Evolutionary conservation across 2,113 vertebrate genomes (phyloP).

Genomic region (Agapornis roseicollis): DNA sequence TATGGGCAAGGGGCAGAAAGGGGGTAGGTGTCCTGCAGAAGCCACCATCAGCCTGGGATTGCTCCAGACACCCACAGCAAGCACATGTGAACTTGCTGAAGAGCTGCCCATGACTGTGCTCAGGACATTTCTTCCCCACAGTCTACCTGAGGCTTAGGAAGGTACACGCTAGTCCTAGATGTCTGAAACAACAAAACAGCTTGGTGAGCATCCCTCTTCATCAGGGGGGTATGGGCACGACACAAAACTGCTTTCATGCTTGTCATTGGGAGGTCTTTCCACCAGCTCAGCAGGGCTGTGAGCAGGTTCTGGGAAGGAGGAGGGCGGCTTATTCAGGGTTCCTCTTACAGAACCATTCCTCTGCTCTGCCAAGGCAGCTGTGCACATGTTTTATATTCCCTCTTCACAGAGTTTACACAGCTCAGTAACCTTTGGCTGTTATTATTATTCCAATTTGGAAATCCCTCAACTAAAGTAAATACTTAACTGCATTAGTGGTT

Average conservation of each 20-base stretch:
- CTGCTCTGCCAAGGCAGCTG: fast-evolving
- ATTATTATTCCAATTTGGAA: slow-evolving; percentile 46
- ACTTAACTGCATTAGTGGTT: slow-evolving; percentile 52
- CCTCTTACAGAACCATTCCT: not conserved
- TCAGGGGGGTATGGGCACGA: fast-evolving
- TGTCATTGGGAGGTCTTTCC: not conserved
- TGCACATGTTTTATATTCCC: not conserved
- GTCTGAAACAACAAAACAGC: not conserved
- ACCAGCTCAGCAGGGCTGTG: not conserved
- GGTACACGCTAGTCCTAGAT: fast-evolving
- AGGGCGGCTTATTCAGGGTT: not conserved
- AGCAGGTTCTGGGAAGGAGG: not conserved
- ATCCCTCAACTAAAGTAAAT: slow-evolving; percentile 52
- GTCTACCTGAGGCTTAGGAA: not conserved
- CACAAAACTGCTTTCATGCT: not conserved
- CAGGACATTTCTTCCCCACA: not conserved
- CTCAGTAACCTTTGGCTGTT: slow-evolving; percentile 21
- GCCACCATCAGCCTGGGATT: not conserved
- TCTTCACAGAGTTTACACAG: not conserved
- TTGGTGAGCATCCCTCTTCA: not conserved
- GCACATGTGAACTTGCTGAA: not conserved
- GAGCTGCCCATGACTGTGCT: not conserved
- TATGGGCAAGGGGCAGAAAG: not conserved
- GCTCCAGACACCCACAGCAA: not conserved
- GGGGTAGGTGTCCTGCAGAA: not conserved